Conservation (phyloP, 2,797 vertebrate genomes). For the Gambelia wislizenii region DNA sequence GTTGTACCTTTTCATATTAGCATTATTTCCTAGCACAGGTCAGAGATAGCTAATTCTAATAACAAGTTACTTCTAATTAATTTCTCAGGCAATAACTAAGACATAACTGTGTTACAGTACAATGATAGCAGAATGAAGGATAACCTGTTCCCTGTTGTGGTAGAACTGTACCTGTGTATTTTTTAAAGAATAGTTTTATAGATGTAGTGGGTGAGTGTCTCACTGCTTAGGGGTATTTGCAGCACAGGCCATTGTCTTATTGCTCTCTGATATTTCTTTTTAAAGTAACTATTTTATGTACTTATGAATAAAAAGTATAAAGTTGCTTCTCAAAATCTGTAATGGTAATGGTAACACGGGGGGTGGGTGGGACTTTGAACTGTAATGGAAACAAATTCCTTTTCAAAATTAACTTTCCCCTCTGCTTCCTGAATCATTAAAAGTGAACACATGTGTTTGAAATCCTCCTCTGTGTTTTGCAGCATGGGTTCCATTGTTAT, state of each 20-base stretch:
- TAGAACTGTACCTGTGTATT: background rate
- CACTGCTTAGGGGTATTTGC: too few relatives aligned
- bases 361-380: background rate
- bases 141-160: background rate
- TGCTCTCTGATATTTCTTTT: too few relatives aligned
- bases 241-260: too few relatives aligned
- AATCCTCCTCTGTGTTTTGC: slow-evolving; percentile 36
- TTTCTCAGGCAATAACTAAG: background rate
- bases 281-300: too few relatives aligned
- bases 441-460: background rate
- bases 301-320: too few relatives aligned
- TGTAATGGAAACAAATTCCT: background rate
- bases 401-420: background rate
- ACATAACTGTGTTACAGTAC: background rate
- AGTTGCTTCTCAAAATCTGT: too few relatives aligned
- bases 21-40: background rate
- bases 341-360: too few relatives aligned
- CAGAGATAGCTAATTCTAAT: background rate
- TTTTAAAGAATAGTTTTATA: background rate
- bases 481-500: slow-evolving; percentile 89
- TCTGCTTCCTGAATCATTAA: background rate
- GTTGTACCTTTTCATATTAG: background rate
- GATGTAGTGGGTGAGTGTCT: background rate
- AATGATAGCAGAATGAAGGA: background rate
- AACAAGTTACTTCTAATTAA: background rate